Evolutionary conservation across 2,797 vertebrate genomes (phyloP).

Genomic region (Gallinago nigripennis): DNA sequence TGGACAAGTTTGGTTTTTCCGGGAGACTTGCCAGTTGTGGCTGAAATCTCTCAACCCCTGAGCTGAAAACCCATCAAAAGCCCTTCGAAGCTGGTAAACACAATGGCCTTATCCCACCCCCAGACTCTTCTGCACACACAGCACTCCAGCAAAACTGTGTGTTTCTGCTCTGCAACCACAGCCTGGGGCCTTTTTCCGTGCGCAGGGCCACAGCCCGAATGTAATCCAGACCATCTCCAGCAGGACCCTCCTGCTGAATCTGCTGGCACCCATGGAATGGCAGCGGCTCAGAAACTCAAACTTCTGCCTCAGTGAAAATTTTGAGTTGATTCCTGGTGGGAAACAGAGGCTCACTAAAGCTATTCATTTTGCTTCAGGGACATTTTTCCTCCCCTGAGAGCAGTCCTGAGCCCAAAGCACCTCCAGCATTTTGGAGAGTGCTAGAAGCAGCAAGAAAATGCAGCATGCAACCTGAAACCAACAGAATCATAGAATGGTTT

Average conservation of each 20-base stretch:
- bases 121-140: background rate
- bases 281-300: background rate
- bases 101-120: background rate
- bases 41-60: background rate
- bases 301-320: background rate
- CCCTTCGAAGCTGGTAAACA: background rate
- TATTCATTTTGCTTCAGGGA: background rate
- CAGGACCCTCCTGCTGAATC: background rate
- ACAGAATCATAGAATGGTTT: background rate
- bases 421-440: background rate
- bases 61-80: background rate
- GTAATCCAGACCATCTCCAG: background rate
- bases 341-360: background rate
- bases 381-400: background rate
- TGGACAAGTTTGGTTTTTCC: background rate
- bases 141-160: background rate
- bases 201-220: background rate
- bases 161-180: background rate
- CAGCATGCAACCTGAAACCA: background rate
- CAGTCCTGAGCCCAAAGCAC: background rate
- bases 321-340: background rate
- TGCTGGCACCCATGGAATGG: fast-evolving
- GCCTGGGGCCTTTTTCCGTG: background rate
- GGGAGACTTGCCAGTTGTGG: background rate
- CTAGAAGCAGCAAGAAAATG: background rate